Evolutionary conservation across 2,797 vertebrate genomes (phyloP).

Genomic region (Sylvilagus floridanus): DNA sequence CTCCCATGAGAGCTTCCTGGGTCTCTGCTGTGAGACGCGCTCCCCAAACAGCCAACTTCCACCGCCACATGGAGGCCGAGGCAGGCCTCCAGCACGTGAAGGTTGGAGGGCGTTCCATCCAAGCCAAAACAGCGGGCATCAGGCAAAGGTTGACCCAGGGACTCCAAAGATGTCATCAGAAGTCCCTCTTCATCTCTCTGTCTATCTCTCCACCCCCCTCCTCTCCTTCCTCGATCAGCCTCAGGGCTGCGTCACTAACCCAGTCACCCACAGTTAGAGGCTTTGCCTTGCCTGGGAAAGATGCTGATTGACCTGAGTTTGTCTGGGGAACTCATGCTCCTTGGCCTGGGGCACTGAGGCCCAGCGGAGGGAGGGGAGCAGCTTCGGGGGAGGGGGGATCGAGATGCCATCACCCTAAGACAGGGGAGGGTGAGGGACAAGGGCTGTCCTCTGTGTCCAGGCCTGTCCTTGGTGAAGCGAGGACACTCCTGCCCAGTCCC

Average conservation of each 20-base stretch:
- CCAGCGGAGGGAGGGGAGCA: background rate
- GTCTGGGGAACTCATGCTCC: too few species aligned
- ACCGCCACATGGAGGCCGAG: too few species aligned
- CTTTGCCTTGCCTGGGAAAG: background rate
- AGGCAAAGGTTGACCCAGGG: background rate
- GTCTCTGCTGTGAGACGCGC: too few species aligned
- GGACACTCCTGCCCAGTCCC: background rate
- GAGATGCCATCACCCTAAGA: background rate
- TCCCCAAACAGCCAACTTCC: too few species aligned
- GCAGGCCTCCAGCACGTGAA: too few species aligned
- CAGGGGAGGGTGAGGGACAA: background rate
- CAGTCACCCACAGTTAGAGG: background rate
- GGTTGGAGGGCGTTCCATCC: too few species aligned
- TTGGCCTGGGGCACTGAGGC: background rate
- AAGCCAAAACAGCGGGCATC: too few species aligned
- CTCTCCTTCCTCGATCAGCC: background rate
- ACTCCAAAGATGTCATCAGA: background rate
- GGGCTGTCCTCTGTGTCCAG: background rate
- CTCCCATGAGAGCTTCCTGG: too few species aligned
- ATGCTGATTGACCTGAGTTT: background rate
- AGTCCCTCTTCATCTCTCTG: background rate
- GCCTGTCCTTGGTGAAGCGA: background rate
- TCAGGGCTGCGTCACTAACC: background rate
- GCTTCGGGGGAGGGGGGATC: background rate
- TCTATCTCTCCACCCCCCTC: background rate